Evolutionary conservation across 2,797 vertebrate species (phyloP).

Genomic region (Eospalax fontanierii): DNA sequence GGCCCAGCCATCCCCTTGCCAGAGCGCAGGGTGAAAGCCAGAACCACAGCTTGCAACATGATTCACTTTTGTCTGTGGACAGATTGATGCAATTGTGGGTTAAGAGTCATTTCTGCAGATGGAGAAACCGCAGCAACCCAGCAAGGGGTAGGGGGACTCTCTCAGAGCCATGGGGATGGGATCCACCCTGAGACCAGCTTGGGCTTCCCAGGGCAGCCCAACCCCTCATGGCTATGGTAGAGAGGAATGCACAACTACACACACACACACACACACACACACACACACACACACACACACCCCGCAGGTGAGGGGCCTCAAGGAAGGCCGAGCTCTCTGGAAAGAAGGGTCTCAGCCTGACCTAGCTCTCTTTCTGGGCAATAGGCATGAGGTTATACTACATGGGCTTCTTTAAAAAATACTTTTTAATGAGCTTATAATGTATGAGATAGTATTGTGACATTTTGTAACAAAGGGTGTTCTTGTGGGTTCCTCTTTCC

Average conservation of each 20-base stretch:
- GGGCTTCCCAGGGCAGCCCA: not conserved
- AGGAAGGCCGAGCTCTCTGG: not conserved
- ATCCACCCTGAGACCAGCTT: not conserved
- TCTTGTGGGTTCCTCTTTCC: no score
- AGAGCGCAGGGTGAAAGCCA: not conserved
- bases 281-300: no score
- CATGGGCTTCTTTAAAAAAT: not conserved
- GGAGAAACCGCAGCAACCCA: conserved; percentile 65
- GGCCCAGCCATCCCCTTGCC: conserved; percentile 11
- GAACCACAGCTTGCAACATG: conserved; percentile 66
- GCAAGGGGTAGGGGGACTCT: not conserved
- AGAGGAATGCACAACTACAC: fast-evolving
- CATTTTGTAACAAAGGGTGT: not conserved
- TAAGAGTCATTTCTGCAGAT: conserved; percentile 77
- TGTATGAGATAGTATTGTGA: no score
- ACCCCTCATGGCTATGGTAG: not conserved
- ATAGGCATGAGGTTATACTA: fast-evolving
- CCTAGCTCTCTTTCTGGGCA: not conserved
- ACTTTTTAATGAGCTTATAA: not conserved
- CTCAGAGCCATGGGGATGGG: not conserved
- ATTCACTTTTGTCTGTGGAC: conserved; percentile 71
- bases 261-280: no score
- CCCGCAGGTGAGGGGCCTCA: no score
- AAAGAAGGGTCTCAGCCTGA: not conserved
- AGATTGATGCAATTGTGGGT: conserved; percentile 78